Percentiles rank a stretch among this genome's conserved stretches.
These are phyloP conservation scores for Poeciliopsis presidionis DNA, from an alignment of 2,797 vertebrate species.

Conservation along the genomic window DNA sequence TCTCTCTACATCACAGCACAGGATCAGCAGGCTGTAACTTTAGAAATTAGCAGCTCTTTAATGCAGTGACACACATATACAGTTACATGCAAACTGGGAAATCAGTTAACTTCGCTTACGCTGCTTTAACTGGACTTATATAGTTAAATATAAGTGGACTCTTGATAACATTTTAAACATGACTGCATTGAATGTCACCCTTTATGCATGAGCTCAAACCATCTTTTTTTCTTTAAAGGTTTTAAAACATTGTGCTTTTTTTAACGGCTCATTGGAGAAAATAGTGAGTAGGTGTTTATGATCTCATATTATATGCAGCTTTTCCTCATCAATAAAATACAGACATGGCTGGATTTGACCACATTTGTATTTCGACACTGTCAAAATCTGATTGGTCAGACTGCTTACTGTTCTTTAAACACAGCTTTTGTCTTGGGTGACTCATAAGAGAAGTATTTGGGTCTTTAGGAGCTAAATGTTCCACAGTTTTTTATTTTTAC, in stretches of 20 bases:
- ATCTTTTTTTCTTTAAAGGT: neutral
- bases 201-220: neutral
- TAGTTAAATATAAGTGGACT: neutral
- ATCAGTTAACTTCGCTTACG: neutral
- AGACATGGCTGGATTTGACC: neutral
- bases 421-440: slow-evolving; percentile 14
- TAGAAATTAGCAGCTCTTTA: neutral
- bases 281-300: slow-evolving; percentile 1
- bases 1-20: neutral
- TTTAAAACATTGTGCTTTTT: neutral
- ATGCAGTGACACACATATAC: neutral
- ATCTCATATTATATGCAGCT: neutral
- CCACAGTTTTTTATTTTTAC: neutral
- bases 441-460: neutral
- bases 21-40: neutral
- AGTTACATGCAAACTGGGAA: neutral
- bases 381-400: neutral
- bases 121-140: neutral
- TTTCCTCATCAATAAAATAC: neutral
- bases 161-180: neutral
- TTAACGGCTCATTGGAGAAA: neutral
- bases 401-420: slow-evolving; percentile 2
- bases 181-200: neutral
- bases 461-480: neutral
- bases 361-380: neutral